Conservation (phyloP, 1,140 invertebrate species). For the Lethrus apterus region DNA sequence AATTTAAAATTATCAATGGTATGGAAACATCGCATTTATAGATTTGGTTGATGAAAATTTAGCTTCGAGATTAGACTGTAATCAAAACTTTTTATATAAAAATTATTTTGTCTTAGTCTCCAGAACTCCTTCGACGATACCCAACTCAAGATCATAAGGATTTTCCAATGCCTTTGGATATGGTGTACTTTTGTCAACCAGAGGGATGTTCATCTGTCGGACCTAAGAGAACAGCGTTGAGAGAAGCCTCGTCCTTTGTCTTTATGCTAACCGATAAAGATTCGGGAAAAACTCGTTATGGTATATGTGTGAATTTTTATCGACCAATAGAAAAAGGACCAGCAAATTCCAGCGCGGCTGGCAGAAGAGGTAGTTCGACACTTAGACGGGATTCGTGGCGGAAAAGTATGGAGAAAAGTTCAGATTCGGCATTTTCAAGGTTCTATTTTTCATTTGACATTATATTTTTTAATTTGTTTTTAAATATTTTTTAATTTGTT, state of each 20-base stretch:
- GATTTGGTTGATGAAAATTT: too few relatives aligned
- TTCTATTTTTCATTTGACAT: conserved; percentile 42
- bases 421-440: conserved; percentile 88
- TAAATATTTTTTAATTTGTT: neutral
- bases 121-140: conserved; percentile 90
- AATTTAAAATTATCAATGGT: too few relatives aligned
- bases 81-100: conserved; percentile 1
- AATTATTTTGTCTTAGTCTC: conserved; percentile 56
- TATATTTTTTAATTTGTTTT: neutral
- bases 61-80: too few relatives aligned
- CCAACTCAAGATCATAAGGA: conserved; percentile 96
- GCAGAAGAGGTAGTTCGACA: conserved; percentile 44
- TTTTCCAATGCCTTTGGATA: conserved; percentile 93
- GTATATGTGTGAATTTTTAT: conserved; percentile 98
- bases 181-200: conserved; percentile 99
- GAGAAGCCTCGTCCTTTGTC: conserved; percentile 94
- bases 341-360: conserved; percentile 28
- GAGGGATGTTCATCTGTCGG: conserved; percentile 93
- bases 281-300: conserved; percentile 77
- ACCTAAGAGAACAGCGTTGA: conserved; percentile 70
- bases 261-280: conserved; percentile 99
- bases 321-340: conserved; percentile 67
- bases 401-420: conserved; percentile 83
- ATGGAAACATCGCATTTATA: too few relatives aligned
- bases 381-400: conserved; percentile 79